phyloP scores from a whole-genome alignment of 2,888 invertebrate species.

The Euspilapteryx auroguttella region DNA sequence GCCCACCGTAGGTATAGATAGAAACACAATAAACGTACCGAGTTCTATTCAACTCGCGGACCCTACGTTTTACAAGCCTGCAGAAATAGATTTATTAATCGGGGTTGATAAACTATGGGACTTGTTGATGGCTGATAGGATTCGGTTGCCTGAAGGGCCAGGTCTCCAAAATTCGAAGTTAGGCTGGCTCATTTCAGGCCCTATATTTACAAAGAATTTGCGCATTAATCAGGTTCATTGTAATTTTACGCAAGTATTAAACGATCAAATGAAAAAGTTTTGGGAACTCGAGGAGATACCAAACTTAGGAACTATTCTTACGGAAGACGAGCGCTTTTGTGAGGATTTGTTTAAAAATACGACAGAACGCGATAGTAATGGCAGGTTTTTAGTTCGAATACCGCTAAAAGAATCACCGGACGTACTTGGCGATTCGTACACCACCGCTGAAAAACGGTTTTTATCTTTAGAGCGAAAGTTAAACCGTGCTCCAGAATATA shows the following conservation, averaged over 20 bases:
- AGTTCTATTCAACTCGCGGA: conserved; percentile 7
- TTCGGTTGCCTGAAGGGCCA: no score
- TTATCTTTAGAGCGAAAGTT: conserved; percentile 9
- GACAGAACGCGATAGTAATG: conserved; percentile 9
- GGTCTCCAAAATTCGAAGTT: conserved; percentile 8
- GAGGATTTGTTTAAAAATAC: conserved; percentile 9
- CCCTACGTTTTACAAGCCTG: conserved; percentile 4
- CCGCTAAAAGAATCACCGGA: conserved; percentile 10
- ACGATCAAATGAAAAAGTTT: conserved; percentile 2
- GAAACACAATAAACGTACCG: conserved; percentile 3
- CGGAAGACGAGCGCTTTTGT: conserved; percentile 11
- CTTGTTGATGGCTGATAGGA: no score
- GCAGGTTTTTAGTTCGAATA: conserved; percentile 11
- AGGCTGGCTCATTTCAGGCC: conserved; percentile 9
- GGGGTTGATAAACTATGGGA: conserved; percentile 7
- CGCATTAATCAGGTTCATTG: conserved; percentile 7
- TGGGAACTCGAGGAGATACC: conserved; percentile 6
- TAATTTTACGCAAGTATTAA: conserved; percentile 6
- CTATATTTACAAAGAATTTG: conserved; percentile 1
- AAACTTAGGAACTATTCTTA: conserved; percentile 7
- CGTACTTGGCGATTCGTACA: conserved; percentile 11
- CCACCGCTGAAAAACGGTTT: conserved; percentile 10
- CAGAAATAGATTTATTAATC: conserved; percentile 6
- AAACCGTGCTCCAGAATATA: no score
- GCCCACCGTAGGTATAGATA: conserved; percentile 3